Percentiles rank a stretch among this genome's conserved stretches.
These are phyloP conservation scores for Microcebus murinus DNA, from an alignment of 2,113 vertebrate species.

Conservation along the genomic window DNA sequence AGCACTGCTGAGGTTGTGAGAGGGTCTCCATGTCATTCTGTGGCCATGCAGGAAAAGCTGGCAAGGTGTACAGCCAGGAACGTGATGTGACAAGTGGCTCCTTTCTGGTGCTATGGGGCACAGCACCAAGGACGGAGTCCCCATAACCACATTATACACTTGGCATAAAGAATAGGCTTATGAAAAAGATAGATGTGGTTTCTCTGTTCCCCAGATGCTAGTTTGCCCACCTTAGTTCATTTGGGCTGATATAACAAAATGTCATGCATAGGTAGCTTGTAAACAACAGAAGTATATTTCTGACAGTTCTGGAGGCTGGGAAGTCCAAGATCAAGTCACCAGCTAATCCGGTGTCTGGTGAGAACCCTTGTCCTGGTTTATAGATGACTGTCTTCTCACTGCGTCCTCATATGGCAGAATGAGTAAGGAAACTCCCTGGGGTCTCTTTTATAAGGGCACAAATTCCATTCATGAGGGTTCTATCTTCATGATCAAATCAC, in stretches of 20 bases:
- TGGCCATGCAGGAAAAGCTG: background rate
- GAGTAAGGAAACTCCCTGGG: rapidly evolving
- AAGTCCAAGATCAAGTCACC: background rate
- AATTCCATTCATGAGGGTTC: background rate
- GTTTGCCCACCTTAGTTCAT: background rate
- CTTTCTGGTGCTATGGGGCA: background rate
- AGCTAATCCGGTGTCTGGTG: too few species aligned
- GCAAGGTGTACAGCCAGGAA: background rate
- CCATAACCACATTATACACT: background rate
- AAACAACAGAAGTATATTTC: background rate
- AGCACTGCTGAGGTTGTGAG: background rate
- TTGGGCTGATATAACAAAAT: background rate
- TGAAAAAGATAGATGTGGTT: background rate
- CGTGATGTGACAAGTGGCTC: background rate
- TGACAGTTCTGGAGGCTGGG: background rate
- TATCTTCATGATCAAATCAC: background rate
- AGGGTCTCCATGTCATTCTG: background rate
- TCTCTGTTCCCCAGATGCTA: background rate
- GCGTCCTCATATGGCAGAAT: background rate
- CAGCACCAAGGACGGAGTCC: background rate
- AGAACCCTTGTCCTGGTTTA: background rate
- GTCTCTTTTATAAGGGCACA: background rate
- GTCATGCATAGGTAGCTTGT: background rate
- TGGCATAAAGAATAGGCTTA: background rate
- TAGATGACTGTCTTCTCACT: background rate